Base-by-base conservation (phyloP, 2,797 vertebrate genomes). In the Adrianichthys oophorus region DNA sequence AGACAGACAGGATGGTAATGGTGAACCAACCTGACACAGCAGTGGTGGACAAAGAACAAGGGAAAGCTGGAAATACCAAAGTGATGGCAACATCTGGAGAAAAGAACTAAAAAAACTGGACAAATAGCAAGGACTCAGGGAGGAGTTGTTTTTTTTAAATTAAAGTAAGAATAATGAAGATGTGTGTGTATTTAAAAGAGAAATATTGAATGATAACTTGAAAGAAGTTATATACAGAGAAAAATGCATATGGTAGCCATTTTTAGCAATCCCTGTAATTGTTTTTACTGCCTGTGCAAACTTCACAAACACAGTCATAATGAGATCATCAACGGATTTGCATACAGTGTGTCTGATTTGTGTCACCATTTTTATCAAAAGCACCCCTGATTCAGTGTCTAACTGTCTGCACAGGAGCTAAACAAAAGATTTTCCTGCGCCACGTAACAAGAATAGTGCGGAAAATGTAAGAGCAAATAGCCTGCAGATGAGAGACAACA, bases 401-500 rank as follows among this genome's bases (percentile, higher is more conserved):
- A 56, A 72, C 50, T 45, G 41, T 60, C 71, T 71, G 65, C 57
- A 68, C 52, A 74, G 59, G 56, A 45, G 57, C 56, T 52, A 68
- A 49, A 63, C 68, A 71, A 75, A 72, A 54, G 65, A 73, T 75
- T 80, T 52, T 84, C 55, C 52, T 67, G 56, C 60, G 60, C 66
- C 74, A 48, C 58, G 64, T 74, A 80, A 79, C 75, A 62, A 75
- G 65, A 74, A 73, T 69, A 65, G 73, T 50, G 29, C 52, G 72
- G 77, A 81, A 87, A 83, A 83, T 86, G 80, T 88, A 86, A 82
- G 79, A 7, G 64, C 78, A 80, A 88, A 86, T 56, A 80, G 84
- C 87, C 85, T 13, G 65, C 62, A 68, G 84, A 80, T 78, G 72
- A 64, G 75, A 17, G 52, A 82, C 65, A 82, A 85, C 67, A 81